A percentile compares a stretch with the other conserved stretches of the same genome.
These are phyloP conservation scores for Scalopus aquaticus DNA, from an alignment of 2,113 vertebrate genomes.

Conservation along the genomic window DNA sequence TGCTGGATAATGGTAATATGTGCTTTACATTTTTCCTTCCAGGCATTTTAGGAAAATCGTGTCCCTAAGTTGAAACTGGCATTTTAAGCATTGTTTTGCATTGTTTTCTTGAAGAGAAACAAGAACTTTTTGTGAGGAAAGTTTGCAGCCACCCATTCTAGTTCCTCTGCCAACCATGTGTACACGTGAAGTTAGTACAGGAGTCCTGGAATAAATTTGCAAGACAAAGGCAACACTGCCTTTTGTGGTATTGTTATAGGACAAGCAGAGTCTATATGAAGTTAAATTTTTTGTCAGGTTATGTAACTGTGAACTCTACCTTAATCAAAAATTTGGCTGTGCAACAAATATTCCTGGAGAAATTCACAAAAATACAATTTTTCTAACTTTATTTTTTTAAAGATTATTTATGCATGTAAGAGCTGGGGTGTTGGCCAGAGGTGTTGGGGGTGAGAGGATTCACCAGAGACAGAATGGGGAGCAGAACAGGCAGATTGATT, in stretches of 20 bases:
- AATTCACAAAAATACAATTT: slow-evolving; percentile 26
- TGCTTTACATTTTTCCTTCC: neutral
- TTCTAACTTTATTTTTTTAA: neutral
- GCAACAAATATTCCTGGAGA: neutral
- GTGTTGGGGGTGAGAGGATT: too few species aligned
- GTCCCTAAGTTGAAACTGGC: neutral
- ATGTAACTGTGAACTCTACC: neutral
- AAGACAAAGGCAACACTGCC: neutral
- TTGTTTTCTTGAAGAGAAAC: neutral
- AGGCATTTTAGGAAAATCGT: neutral
- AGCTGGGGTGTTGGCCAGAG: too few species aligned
- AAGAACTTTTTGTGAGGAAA: neutral
- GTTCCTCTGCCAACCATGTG: neutral
- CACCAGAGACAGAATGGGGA: too few species aligned
- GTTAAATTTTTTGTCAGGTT: neutral
- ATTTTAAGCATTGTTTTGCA: neutral
- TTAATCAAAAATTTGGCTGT: neutral
- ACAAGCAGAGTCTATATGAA: neutral
- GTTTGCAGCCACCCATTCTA: neutral
- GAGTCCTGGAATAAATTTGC: neutral
- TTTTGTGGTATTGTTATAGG: neutral
- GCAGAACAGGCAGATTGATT: too few species aligned
- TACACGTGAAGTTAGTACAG: neutral
- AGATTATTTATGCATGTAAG: too few species aligned
- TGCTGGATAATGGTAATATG: neutral